Evolutionary conservation across 2,113 vertebrate species (phyloP), one percentile per base, ranked within the genome.

Genomic region (Tringa solitaria): DNA sequence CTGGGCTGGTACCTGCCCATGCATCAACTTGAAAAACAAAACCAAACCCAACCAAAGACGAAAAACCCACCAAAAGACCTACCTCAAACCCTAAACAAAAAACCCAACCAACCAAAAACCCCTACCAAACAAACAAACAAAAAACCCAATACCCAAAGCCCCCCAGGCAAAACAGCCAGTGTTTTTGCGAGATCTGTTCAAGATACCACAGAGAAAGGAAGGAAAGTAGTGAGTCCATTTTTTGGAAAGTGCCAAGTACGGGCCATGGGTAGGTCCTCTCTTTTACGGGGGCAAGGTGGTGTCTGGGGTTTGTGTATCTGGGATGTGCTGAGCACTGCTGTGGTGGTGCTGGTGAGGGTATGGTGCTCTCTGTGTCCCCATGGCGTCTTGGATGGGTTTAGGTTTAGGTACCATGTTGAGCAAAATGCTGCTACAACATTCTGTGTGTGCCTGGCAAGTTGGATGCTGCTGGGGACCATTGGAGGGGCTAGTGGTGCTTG

Each of bases 401-500:
- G 9, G 1, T 3, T 43, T 81, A 48, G 23, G 15, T 70, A 7
- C 8, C 0, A 0, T 30, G 11, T 54, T 0, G 0, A 65, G 35
- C 30, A 84, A 60, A 35, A 14, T 53, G 64, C 30, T 81, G 54
- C 59, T 60, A 16, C 77, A 77, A 56, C 81, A 77, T 7, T 81
- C 23, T 65, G 23, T 0, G 2, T 37, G 3, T 9, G 4, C 26
- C 39, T 39, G 21, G 33, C 0, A 3, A 53, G 27, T 39, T 2
- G 3, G 61, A 37, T 45, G 77, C 21, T 91, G 54, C 54, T 21
- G 5, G 53, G 37, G 26, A 9, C 20, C 4, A 3, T 2, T 0
- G 3, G 45, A 61, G 14, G 28, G 18, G 2, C 8, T 54, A 30
- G 6, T 64, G 83, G 17, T 6, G 2, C 5, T 3, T 45, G 32